These are phyloP conservation scores for Pogonognathellus flavescens DNA, from an alignment of 1,140 invertebrate species.

Conservation along the genomic window DNA sequence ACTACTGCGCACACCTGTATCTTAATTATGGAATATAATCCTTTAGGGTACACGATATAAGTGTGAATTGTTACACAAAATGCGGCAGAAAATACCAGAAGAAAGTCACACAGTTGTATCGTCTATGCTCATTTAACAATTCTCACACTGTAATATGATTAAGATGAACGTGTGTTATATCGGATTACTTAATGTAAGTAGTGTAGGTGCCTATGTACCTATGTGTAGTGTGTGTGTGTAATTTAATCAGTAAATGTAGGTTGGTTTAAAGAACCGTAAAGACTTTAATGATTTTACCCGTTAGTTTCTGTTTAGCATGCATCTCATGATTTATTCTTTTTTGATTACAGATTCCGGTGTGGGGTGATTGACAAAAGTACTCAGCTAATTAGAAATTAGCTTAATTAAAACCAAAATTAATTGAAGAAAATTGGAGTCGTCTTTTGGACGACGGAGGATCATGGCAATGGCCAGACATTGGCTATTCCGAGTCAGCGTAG, in stretches of 20 bases:
- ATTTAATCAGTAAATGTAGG: not conserved
- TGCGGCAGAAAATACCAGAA: too few relatives aligned
- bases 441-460: not conserved
- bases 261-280: not conserved
- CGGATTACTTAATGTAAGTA: too few relatives aligned
- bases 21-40: not conserved
- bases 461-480: conserved; percentile 61
- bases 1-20: not conserved
- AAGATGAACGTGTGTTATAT: too few relatives aligned
- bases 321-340: conserved; percentile 20
- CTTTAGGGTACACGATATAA: too few relatives aligned
- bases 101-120: too few relatives aligned
- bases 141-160: too few relatives aligned
- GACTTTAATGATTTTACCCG: not conserved
- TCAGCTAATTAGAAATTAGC: conserved; percentile 21
- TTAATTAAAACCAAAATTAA: conserved; percentile 20
- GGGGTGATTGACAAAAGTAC: conserved; percentile 43
- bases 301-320: not conserved
- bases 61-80: too few relatives aligned
- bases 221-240: not conserved
- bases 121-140: too few relatives aligned
- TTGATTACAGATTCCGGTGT: conserved; percentile 28
- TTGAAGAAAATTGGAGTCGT: conserved; percentile 1
- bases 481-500: conserved; percentile 65
- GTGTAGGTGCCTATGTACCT: too few relatives aligned